Percentiles rank a stretch among this genome's conserved stretches.
Evolutionary conservation across 2,113 vertebrate genomes (phyloP).

Genomic region (Mixornis gularis): DNA sequence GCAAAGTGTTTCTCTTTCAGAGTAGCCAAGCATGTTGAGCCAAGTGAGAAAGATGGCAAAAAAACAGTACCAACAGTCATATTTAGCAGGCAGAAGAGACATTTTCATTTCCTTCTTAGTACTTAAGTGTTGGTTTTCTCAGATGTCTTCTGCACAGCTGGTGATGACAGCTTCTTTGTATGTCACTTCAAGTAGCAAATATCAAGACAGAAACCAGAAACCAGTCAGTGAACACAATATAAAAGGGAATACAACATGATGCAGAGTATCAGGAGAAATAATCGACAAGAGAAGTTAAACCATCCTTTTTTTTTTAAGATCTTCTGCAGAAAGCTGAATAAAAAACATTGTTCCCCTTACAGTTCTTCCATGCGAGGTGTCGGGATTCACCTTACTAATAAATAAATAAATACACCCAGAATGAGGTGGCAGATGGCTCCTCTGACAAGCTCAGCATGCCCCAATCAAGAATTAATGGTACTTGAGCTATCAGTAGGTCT

Average conservation of each 20-base stretch:
- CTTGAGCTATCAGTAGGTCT: not conserved
- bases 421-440: not conserved
- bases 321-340: not conserved
- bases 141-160: not conserved
- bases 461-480: not conserved
- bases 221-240: not conserved
- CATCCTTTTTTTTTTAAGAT: not conserved
- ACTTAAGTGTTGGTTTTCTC: not conserved
- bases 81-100: not conserved
- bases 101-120: not conserved
- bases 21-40: not conserved
- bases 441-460: not conserved
- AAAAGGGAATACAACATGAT: not conserved
- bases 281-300: not conserved
- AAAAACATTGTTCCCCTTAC: fast-evolving
- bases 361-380: not conserved
- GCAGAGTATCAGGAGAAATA: not conserved
- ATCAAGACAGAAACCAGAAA: not conserved
- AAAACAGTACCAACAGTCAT: not conserved
- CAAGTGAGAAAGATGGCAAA: not conserved
- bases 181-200: not conserved
- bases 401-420: not conserved
- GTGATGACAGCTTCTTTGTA: not conserved
- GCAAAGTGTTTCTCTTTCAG: not conserved
- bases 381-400: not conserved